A percentile compares a stretch with the other conserved stretches of the same genome.
phyloP scores from a whole-genome alignment of 2,113 vertebrate species.

The Poeciliopsis turrubarensis region DNA sequence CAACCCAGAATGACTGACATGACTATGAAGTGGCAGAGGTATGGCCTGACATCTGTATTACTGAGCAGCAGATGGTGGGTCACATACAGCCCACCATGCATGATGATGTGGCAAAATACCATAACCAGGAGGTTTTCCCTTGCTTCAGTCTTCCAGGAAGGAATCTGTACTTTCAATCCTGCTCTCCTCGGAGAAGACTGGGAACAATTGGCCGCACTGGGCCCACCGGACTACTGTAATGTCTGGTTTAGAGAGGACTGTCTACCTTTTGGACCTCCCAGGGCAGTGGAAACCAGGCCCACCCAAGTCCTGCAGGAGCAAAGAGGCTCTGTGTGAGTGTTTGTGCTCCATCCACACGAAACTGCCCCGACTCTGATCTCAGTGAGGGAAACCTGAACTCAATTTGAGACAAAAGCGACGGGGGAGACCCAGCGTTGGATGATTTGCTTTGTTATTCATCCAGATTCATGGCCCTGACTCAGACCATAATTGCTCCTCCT shows the following conservation, averaged over 20 bases:
- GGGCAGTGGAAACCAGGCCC: slow-evolving; percentile 65
- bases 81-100: slow-evolving; percentile 52
- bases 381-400: slow-evolving; percentile 58
- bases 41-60: slow-evolving; percentile 35
- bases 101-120: slow-evolving; percentile 60
- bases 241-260: slow-evolving; percentile 65
- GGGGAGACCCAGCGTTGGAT: slow-evolving; percentile 47
- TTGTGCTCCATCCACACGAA: slow-evolving; percentile 58
- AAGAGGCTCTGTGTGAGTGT: slow-evolving; percentile 25
- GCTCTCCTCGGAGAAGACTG: slow-evolving; percentile 50
- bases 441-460: slow-evolving; percentile 56
- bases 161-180: slow-evolving; percentile 47
- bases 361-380: slow-evolving; percentile 59
- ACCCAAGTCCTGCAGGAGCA: slow-evolving; percentile 71
- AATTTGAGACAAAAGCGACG: slow-evolving; percentile 61
- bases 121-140: slow-evolving; percentile 48
- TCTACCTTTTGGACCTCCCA: slow-evolving; percentile 74
- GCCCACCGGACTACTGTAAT: slow-evolving; percentile 66
- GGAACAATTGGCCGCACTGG: slow-evolving; percentile 70
- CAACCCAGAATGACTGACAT: background rate
- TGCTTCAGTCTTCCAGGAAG: slow-evolving; percentile 61
- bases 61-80: slow-evolving; percentile 37
- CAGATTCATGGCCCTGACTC: slow-evolving; percentile 59
- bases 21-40: slow-evolving; percentile 18
- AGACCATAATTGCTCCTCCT: slow-evolving; percentile 35